These are phyloP conservation scores for Clarias laeviceps DNA, from an alignment of 2,797 vertebrate species.

Conservation along the genomic window DNA sequence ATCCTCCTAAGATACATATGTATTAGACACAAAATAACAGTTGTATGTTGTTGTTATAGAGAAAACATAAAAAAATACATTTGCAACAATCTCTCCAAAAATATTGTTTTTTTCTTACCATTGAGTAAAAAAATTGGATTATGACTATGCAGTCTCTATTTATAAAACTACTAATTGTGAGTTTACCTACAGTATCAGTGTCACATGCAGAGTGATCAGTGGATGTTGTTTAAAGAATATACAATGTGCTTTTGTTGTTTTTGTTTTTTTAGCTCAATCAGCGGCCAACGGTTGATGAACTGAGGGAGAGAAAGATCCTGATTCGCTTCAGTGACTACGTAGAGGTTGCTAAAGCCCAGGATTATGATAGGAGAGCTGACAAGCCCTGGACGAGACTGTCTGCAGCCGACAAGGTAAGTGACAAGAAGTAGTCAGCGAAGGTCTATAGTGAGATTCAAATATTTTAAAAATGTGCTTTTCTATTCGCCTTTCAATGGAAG, in stretches of 20 bases:
- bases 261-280: constrained; percentile 87
- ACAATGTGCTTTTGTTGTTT: not conserved
- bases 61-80: not conserved
- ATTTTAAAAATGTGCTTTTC: not conserved
- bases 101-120: not conserved
- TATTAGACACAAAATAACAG: not conserved
- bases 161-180: not conserved
- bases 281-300: constrained; percentile 95
- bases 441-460: not conserved
- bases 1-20: not conserved
- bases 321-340: constrained; percentile 99
- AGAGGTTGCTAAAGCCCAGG: constrained; percentile 99
- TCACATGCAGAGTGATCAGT: not conserved
- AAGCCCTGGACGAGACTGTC: constrained; percentile 98
- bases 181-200: not conserved
- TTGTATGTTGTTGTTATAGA: not conserved
- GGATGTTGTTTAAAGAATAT: not conserved
- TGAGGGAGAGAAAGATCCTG: constrained; percentile 96
- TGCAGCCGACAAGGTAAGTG: constrained; percentile 92
- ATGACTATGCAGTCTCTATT: not conserved
- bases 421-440: not conserved
- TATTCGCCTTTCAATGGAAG: not conserved
- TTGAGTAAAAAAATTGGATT: too few species aligned
- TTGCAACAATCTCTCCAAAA: not conserved
- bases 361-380: constrained; percentile 97